Evolutionary conservation across 53 echinoderm and acorn worm genomes (phyloP), one percentile per base, ranked within the genome.

Genomic region (Astropecten irregularis): DNA sequence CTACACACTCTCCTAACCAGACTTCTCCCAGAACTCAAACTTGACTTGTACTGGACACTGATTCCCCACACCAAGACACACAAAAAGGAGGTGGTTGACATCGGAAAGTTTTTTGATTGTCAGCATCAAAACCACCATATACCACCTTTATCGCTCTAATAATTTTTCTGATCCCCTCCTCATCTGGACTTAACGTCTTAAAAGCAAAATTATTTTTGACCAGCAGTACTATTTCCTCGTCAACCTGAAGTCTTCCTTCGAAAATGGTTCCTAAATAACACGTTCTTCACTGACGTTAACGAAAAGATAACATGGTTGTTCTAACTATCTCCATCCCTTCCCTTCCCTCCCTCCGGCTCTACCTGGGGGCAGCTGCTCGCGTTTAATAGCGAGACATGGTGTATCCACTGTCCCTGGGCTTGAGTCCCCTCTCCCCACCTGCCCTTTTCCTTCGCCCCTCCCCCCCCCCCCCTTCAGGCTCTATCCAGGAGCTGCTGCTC

Each of bases 101-200:
- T 58, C 2, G 39, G 20, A 13, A 56, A 56, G n/a, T 48, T 35
- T 76, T 35, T 40, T 76, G 10, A 54, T 76, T 20, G 20, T 76
- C 56, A 76, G 77, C 58, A 21, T 71, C 27, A 71, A 65, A 66
- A 66, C 18, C 31, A 25, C 22, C 59, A 44, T 71, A 30, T 47
- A 76, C 56, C 58, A 59, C 57, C 54, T 36, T 9, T 76, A 76
- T 34, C 56, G 77, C 19, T 57, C 77, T 22, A 18, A 38, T n/a
- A n/a, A n/a, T n/a, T n/a, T n/a, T n/a, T n/a, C n/a, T n/a, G n/a
- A n/a, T n/a, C n/a, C n/a, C n/a, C 49, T 71, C n/a, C 31, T 48
- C 14, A 50, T 71, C 33, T 71, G 71, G 71, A 48, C 9, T 8
- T 0, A 37, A 1, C 36, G 39, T 21, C 58, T 76, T 9, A 36